Base-by-base conservation (phyloP, 2,113 vertebrate species). In the Nymphicus hollandicus region DNA sequence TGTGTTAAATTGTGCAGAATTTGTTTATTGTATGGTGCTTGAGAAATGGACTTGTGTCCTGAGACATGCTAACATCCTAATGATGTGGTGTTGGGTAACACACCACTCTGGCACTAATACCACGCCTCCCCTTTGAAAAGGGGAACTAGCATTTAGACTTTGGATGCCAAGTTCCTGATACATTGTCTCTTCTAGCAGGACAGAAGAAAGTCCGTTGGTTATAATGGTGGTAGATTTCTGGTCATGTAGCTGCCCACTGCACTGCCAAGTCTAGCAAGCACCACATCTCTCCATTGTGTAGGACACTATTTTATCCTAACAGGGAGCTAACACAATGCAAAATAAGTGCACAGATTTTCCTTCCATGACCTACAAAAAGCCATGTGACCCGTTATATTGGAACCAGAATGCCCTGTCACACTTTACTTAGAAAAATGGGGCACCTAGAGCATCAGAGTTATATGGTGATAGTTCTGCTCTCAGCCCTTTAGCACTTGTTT, bases 341-440 rank as follows among this genome's bases (percentile, higher is more conserved):
- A 86, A 10, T 25, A 60, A 61, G 2, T 17, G 11, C 47, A 22
- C 25, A 58, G 44, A 35, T 70, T 73, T 78, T 78, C 39, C 56
- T 60, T 65, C 68, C 58, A 52, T 22, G 72, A 53, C 56, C 55
- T 47, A 53, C 13, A 43, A 81, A 55, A 80, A 70, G n/a, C 53
- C 27, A 8, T 2, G 1, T 17, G 35, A 11, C 10, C 29, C 20
- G 2, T 71, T n/a, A 3, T 5, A 24, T 3, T 68, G 43, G 33
- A 84, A 37, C 22, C 23, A 17, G 66, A 31, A 19, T 11, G 41
- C 47, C 47, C 28, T 71, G 37, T 28, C 39, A 46, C 13, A 2
- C 3, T 4, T 11, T 39, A 24, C 66, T 46, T 33, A 60, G 31
- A 24, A 37, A 58, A 58, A 60, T 18, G 17, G 23, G 20, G 22